Percentiles rank a stretch among this genome's conserved stretches.
Evolutionary conservation across 2,888 invertebrate genomes (phyloP).

Genomic region (Amphipyra tragopoginis): DNA sequence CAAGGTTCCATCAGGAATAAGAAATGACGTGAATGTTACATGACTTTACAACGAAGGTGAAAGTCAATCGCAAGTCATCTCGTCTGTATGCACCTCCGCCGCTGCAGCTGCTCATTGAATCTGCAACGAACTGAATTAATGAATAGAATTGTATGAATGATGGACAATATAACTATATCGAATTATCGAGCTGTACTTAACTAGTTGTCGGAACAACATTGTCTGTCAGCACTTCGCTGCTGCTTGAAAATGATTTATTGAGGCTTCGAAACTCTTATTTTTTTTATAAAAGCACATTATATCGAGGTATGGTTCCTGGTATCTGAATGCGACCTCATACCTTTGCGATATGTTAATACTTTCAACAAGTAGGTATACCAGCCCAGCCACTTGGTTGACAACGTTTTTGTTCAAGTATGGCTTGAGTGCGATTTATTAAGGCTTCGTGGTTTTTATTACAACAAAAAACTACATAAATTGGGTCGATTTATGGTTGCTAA

Average conservation of each 20-base stretch:
- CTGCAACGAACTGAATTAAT: conserved; percentile 66
- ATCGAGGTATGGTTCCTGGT: conserved; percentile 35
- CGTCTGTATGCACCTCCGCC: conserved; percentile 68
- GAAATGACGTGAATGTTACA: conserved; percentile 67
- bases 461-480: conserved; percentile 52
- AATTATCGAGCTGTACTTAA: conserved; percentile 21
- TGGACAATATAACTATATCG: conserved; percentile 47
- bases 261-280: conserved; percentile 19
- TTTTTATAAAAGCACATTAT: conserved; percentile 27
- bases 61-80: conserved; percentile 71
- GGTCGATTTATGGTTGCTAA: conserved; percentile 55
- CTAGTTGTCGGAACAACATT: conserved; percentile 15
- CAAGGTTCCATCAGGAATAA: conserved; percentile 56
- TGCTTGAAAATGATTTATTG: conserved; percentile 25
- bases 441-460: conserved; percentile 69
- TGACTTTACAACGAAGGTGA: conserved; percentile 71
- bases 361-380: conserved; percentile 37
- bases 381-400: conserved; percentile 44
- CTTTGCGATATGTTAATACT: conserved; percentile 45
- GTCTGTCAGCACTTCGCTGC: conserved; percentile 14
- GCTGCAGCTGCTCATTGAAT: conserved; percentile 62
- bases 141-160: conserved; percentile 65
- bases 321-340: conserved; percentile 31
- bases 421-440: conserved; percentile 62
- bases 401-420: conserved; percentile 56